Evolutionary conservation across 2,888 invertebrate species (phyloP), one percentile per base, ranked within the genome.

Genomic region (Mythimna loreyi): DNA sequence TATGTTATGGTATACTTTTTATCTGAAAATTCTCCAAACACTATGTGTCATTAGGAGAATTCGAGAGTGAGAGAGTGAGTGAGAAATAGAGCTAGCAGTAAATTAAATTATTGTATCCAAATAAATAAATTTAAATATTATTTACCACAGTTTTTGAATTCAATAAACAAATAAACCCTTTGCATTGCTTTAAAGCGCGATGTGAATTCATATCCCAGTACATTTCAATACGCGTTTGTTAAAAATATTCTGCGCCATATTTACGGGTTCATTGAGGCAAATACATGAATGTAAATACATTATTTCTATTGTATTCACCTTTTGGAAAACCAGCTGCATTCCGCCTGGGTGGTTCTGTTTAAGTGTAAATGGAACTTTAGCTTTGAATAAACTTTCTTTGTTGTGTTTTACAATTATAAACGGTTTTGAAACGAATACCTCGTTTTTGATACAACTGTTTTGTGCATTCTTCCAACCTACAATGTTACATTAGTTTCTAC

Each of bases 311-410:
- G 65, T 72, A 33, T 59, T 57, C 59, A 63, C 55, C 58, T 61
- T 72, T 64, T 72, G 49, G 68, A 67, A 77, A 61, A 67, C 67
- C 61, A 65, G 64, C 59, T 61, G 62, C 50, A 40, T 74, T 84
- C 52, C 69, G 30, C 52, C 52, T 70, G 69, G 40, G 28, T 72
- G 50, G 63, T 49, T 83, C 47, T 68, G n/a, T 65, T 64, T 53
- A 56, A 61, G 40, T 67, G 60, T 28, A 30, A 62, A 62, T 59
- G 3, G 40, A 58, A 56, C 6, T 59, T 62, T 19, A 36, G 25
- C 25, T 43, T 50, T 58, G 23, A 63, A 36, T 28, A 25, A 43
- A 58, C 4, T 47, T 64, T 43, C 30, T 61, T 33, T 57, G 33
- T 60, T 57, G 3, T 56, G 11, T 47, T 21, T 53, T 58, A 50